A percentile compares a stretch with the other conserved stretches of the same genome.
Conservation (phyloP, 2,113 vertebrate species). For the Entomyzon cyanotis region DNA sequence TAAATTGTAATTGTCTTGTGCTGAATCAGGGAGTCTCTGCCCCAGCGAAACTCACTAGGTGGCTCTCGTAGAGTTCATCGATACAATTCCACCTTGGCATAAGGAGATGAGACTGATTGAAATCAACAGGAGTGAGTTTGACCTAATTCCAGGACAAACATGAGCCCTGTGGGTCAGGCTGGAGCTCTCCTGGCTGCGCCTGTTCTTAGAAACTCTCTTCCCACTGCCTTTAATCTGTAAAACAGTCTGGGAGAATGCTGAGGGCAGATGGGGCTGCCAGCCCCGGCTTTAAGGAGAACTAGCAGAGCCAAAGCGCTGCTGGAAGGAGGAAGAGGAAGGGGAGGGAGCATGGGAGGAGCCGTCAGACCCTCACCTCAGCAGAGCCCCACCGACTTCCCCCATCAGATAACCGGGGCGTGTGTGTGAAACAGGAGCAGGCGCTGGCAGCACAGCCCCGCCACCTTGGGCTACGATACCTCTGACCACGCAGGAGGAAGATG, state of each 20-base stretch:
- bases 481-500: neutral
- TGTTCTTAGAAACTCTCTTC: constrained; percentile 31
- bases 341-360: neutral
- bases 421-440: neutral
- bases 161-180: neutral
- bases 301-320: neutral
- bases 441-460: neutral
- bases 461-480: neutral
- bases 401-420: neutral
- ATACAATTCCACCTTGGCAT: constrained; percentile 7
- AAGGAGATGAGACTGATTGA: neutral
- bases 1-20: constrained; percentile 39
- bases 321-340: neutral
- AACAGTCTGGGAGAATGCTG: neutral
- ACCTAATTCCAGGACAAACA: constrained; percentile 28
- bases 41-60: constrained; percentile 43
- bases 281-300: neutral
- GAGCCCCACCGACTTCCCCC: neutral
- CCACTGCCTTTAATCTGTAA: constrained; percentile 1
- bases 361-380: neutral
- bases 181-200: neutral
- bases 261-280: neutral
- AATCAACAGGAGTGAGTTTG: neutral
- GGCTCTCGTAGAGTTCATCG: constrained; percentile 14
- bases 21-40: constrained; percentile 50